Evolutionary conservation across 2,113 vertebrate genomes (phyloP).

Genomic region (Urocitellus parryii): DNA sequence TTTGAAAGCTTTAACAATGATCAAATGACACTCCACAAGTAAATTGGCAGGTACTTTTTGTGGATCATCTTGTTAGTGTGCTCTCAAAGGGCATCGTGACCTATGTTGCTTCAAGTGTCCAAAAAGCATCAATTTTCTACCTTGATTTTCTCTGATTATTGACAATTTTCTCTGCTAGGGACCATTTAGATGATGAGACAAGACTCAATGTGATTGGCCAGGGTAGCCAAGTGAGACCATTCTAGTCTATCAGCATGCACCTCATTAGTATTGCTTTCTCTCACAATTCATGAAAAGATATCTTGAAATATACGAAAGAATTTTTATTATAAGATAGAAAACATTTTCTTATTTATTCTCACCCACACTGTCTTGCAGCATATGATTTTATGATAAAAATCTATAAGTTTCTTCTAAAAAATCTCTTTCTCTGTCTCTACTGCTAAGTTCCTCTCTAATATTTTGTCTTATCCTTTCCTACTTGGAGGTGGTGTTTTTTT

Average conservation of each 20-base stretch:
- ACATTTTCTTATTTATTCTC: slow-evolving; percentile 58
- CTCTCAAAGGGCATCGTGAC: slow-evolving; percentile 68
- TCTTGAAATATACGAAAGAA: slow-evolving; percentile 43
- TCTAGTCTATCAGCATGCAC: neutral
- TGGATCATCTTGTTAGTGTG: slow-evolving; percentile 72
- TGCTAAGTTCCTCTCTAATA: neutral
- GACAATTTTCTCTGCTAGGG: slow-evolving; percentile 79
- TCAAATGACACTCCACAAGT: slow-evolving; percentile 47
- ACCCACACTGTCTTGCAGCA: neutral
- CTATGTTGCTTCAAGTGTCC: slow-evolving; percentile 64
- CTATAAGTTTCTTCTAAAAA: neutral
- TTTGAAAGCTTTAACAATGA: slow-evolving; percentile 62
- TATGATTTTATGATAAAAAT: slow-evolving; percentile 58
- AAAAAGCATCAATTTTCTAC: slow-evolving; percentile 79
- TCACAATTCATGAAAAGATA: slow-evolving; percentile 14
- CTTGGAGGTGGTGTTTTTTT: neutral
- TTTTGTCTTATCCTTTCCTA: neutral
- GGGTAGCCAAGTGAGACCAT: slow-evolving; percentile 60
- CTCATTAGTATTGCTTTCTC: slow-evolving; percentile 47
- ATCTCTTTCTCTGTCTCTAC: neutral
- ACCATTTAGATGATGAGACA: slow-evolving; percentile 67
- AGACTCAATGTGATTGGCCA: slow-evolving; percentile 64
- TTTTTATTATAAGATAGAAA: slow-evolving; percentile 27
- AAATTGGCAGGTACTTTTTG: slow-evolving; percentile 55
- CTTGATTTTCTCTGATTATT: slow-evolving; percentile 81